Evolutionary conservation across 2,797 vertebrate genomes (phyloP).

Genomic region (Staurois parvus): DNA sequence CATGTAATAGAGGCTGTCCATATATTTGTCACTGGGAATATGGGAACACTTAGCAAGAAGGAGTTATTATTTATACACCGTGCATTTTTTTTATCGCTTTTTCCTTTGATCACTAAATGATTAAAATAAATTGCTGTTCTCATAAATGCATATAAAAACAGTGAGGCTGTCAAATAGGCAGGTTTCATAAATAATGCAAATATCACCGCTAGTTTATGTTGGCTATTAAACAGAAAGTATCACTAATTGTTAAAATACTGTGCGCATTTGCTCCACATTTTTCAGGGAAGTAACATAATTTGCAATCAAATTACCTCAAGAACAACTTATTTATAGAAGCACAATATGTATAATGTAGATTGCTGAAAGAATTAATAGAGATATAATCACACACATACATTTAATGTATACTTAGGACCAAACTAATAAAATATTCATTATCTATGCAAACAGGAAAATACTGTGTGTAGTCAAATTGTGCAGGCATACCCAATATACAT

Average conservation of each 20-base stretch:
- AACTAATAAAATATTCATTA: background rate
- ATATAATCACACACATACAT: background rate
- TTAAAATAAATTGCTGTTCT: constrained; percentile 41
- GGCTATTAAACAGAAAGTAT: constrained; percentile 11
- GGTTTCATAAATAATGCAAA: constrained; percentile 35
- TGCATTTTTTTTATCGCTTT: constrained; percentile 4
- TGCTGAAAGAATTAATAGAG: background rate
- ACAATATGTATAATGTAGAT: background rate
- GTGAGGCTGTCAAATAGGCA: constrained; percentile 28
- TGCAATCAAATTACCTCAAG: background rate
- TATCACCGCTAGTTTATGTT: constrained; percentile 21
- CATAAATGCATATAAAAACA: constrained; percentile 18
- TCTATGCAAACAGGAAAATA: background rate
- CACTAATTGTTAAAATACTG: constrained; percentile 22
- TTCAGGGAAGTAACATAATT: background rate
- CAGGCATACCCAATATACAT: background rate
- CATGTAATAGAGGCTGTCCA: constrained; percentile 18
- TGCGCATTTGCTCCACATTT: background rate
- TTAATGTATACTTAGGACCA: background rate
- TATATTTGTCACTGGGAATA: constrained; percentile 43
- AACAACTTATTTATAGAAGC: background rate
- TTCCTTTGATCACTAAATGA: constrained; percentile 34
- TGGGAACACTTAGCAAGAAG: constrained; percentile 33
- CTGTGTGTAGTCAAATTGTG: background rate
- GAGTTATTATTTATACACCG: constrained; percentile 25